Conservation (phyloP, 2,888 invertebrate species). For the Lycocerus yunnanus region DNA sequence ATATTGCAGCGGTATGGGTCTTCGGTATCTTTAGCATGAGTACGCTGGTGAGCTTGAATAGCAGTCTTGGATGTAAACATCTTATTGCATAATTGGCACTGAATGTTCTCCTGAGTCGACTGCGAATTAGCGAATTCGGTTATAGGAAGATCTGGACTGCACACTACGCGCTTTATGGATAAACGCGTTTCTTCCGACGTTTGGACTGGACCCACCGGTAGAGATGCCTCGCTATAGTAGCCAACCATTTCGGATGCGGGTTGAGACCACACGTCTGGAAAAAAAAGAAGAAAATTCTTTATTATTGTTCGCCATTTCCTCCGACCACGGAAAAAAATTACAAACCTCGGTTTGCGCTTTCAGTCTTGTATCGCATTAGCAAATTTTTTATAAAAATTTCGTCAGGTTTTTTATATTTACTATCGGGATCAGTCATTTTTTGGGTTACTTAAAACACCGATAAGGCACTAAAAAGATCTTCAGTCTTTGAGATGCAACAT, state of each 20-base stretch:
- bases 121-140: constrained; percentile 46
- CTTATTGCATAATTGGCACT: constrained; percentile 56
- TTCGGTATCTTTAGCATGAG: constrained; percentile 52
- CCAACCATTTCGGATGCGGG: constrained; percentile 57
- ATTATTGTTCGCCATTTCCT: background rate
- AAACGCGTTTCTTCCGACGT: constrained; percentile 46
- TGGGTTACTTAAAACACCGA: constrained; percentile 7
- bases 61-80: constrained; percentile 51
- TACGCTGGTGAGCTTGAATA: constrained; percentile 49
- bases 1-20: constrained; percentile 90
- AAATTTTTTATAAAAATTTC: constrained; percentile 48
- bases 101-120: constrained; percentile 34
- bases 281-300: background rate
- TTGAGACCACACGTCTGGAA: constrained; percentile 50
- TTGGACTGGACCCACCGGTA: constrained; percentile 52
- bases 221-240: constrained; percentile 55
- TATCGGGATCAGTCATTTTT: constrained; percentile 13
- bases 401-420: constrained; percentile 42
- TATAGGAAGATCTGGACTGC: constrained; percentile 64
- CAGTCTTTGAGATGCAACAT: constrained; percentile 39
- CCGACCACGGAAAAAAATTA: constrained; percentile 9
- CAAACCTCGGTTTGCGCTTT: constrained; percentile 42
- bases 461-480: constrained; percentile 35
- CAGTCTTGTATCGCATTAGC: constrained; percentile 45
- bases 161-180: constrained; percentile 61